Percentiles rank a stretch among this genome's conserved stretches.
These are phyloP conservation scores for Heliconius ethilla DNA, from an alignment of 2,888 invertebrate species.

Conservation along the genomic window DNA sequence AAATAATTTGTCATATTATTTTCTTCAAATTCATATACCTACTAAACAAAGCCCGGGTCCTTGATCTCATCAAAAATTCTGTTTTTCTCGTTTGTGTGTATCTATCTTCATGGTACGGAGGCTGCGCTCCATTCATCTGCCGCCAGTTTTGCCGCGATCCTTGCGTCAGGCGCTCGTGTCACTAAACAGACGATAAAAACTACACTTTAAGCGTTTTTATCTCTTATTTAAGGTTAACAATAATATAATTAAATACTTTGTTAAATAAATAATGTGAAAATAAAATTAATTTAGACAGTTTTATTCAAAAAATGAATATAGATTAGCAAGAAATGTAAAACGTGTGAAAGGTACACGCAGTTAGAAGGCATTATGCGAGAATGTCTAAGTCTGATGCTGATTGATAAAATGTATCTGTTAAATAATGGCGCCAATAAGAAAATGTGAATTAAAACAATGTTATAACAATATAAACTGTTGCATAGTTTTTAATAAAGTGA, in stretches of 20 bases:
- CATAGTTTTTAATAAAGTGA: background rate
- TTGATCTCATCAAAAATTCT: slow-evolving; percentile 12
- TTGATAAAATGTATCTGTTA: slow-evolving; percentile 5
- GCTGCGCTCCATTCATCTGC: slow-evolving; percentile 47
- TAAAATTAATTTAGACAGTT: background rate
- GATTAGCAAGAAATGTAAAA: background rate
- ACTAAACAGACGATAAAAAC: background rate
- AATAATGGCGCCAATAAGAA: slow-evolving; percentile 14
- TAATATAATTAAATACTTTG: background rate
- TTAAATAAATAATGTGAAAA: background rate
- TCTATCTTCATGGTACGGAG: slow-evolving; percentile 21
- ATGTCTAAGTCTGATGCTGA: background rate
- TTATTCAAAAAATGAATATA: background rate
- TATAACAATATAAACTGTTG: background rate
- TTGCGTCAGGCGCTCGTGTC: slow-evolving; percentile 55
- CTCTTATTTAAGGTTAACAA: background rate
- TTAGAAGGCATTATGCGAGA: slow-evolving; percentile 7
- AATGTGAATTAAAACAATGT: slow-evolving; percentile 8
- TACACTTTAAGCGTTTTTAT: background rate
- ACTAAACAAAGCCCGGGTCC: slow-evolving; percentile 12
- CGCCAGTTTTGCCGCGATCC: slow-evolving; percentile 62
- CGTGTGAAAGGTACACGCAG: background rate
- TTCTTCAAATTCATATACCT: no score
- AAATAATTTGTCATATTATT: no score
- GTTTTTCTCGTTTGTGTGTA: slow-evolving; percentile 7